These are phyloP conservation scores for Lycorma delicatula DNA, from an alignment of 1,140 invertebrate species.

Conservation along the genomic window DNA sequence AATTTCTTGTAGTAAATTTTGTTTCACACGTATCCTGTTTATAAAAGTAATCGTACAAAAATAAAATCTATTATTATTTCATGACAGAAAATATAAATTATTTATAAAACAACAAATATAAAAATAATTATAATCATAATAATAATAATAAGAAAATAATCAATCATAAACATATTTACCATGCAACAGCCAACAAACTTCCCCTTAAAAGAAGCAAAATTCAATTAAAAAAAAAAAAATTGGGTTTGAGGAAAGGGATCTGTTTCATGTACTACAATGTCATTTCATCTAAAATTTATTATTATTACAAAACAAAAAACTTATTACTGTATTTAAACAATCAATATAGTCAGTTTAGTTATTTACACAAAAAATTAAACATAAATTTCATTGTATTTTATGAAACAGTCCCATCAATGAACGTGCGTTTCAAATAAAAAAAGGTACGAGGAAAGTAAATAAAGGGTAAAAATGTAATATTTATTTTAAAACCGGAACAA, in stretches of 20 bases:
- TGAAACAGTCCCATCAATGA: not conserved
- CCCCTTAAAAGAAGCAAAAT: slow-evolving; percentile 29
- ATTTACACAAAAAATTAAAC: too few relatives aligned
- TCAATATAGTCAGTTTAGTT: too few relatives aligned
- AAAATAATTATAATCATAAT: slow-evolving; percentile 17
- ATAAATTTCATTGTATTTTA: not conserved
- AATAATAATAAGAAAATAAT: slow-evolving; percentile 12
- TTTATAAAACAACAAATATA: too few relatives aligned
- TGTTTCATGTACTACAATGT: too few relatives aligned
- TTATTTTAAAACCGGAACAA: slow-evolving; percentile 7
- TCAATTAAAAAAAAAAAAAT: slow-evolving; percentile 16
- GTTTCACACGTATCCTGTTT: too few relatives aligned
- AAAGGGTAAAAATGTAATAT: slow-evolving; percentile 8
- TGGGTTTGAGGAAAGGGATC: slow-evolving; percentile 12
- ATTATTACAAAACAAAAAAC: too few relatives aligned
- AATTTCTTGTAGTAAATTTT: too few relatives aligned
- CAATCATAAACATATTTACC: slow-evolving; percentile 25
- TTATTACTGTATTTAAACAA: too few relatives aligned
- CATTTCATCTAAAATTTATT: too few relatives aligned
- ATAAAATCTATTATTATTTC: too few relatives aligned
- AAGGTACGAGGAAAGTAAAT: slow-evolving; percentile 11
- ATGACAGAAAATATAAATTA: not conserved
- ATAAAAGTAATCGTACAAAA: too few relatives aligned
- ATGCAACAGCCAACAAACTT: slow-evolving; percentile 30
- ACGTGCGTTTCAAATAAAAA: slow-evolving; percentile 2